phyloP scores from a whole-genome alignment of 2,113 vertebrate genomes.

The Indicator maculatus region DNA sequence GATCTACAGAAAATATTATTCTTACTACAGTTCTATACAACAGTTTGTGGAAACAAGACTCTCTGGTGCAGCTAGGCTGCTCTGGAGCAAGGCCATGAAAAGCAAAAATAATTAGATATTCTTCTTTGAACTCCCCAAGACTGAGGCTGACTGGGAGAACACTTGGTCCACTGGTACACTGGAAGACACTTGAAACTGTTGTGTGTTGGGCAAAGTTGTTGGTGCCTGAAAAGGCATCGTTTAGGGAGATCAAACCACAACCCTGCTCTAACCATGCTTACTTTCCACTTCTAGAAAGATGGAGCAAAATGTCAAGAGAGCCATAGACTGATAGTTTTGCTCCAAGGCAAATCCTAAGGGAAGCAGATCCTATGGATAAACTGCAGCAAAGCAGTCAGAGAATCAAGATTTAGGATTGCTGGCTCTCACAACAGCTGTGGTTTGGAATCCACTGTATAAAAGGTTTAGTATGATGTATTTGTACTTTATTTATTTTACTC shows the following conservation, averaged over 20 bases:
- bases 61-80: neutral
- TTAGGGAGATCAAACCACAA: neutral
- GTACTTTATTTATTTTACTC: neutral
- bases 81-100: neutral
- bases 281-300: neutral
- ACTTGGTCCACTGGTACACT: neutral
- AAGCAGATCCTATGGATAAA: neutral
- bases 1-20: neutral
- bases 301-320: neutral
- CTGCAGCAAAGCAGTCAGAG: neutral
- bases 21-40: neutral
- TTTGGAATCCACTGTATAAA: neutral
- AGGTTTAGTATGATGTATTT: neutral
- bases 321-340: accelerated
- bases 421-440: neutral
- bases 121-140: neutral
- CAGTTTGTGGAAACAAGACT: neutral
- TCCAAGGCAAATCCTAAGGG: neutral
- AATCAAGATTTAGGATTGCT: neutral
- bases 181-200: neutral
- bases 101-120: neutral
- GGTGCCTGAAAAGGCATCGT: neutral
- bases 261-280: neutral
- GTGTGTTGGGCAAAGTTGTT: neutral
- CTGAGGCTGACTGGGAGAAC: neutral